Evolutionary conservation across 2,113 vertebrate genomes (phyloP).

Genomic region (western clawed frog (Xenopus tropicalis)): DNA sequence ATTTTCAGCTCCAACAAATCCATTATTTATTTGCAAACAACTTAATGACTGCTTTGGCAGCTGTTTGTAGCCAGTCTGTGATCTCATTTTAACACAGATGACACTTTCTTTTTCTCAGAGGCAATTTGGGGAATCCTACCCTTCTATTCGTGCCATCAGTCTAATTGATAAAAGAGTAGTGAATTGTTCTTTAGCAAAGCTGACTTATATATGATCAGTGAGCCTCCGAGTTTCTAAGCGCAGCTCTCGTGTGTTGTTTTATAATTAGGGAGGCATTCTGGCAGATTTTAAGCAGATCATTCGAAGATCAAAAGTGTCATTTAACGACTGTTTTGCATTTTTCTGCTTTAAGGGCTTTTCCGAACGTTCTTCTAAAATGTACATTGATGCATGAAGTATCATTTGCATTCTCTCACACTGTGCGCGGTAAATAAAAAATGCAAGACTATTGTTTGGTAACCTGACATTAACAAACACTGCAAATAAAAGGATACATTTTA

Average conservation of each 20-base stretch:
- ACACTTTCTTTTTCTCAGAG: conserved; percentile 67
- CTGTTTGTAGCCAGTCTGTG: conserved; percentile 72
- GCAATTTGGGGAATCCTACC: conserved; percentile 60
- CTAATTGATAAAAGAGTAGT: conserved; percentile 61
- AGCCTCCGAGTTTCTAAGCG: conserved; percentile 47
- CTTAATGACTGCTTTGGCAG: conserved; percentile 78
- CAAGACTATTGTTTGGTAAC: conserved; percentile 64
- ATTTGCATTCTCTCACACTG: conserved; percentile 50
- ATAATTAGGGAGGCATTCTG: conserved; percentile 67
- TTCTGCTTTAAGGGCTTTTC: conserved; percentile 57
- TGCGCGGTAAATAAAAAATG: conserved; percentile 63
- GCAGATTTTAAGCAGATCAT: conserved; percentile 66
- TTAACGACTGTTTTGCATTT: conserved; percentile 62
- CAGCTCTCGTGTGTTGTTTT: conserved; percentile 60
- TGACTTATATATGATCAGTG: conserved; percentile 59
- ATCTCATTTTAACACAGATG: conserved; percentile 67
- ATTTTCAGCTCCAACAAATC: conserved; percentile 62
- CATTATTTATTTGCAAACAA: conserved; percentile 78
- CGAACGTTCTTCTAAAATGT: conserved; percentile 58
- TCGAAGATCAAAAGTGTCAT: conserved; percentile 66
- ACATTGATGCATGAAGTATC: conserved; percentile 59
- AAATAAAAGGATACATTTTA: conserved; percentile 59
- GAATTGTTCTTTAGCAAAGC: conserved; percentile 56
- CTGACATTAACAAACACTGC: conserved; percentile 61
- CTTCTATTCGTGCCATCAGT: conserved; percentile 61